Conservation (phyloP, 2,113 vertebrate genomes). For the Piprites chloris region DNA sequence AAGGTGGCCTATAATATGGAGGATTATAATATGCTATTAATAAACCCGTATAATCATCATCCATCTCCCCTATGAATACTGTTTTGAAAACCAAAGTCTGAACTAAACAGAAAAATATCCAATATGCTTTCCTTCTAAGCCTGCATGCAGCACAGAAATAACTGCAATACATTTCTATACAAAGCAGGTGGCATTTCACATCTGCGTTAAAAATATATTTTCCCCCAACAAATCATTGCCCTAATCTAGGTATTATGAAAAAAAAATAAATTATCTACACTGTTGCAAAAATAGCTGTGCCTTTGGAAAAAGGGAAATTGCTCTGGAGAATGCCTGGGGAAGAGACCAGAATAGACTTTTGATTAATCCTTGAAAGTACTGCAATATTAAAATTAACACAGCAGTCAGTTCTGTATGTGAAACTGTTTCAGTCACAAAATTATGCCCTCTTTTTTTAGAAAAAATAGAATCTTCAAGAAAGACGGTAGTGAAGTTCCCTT, state of each 20-base stretch:
- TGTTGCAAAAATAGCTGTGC: background rate
- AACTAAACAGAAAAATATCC: background rate
- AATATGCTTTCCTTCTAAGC: background rate
- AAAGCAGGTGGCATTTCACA: background rate
- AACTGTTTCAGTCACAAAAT: background rate
- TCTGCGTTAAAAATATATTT: background rate
- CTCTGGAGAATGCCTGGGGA: background rate
- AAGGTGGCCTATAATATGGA: background rate
- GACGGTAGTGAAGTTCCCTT: background rate
- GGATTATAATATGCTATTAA: background rate
- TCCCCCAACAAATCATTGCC: background rate
- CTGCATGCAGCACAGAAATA: background rate
- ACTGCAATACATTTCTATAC: background rate
- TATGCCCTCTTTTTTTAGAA: background rate
- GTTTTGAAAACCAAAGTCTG: background rate
- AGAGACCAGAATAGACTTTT: background rate
- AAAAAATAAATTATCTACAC: background rate
- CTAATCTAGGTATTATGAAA: background rate
- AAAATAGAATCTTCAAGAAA: background rate
- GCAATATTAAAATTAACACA: background rate
- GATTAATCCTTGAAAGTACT: background rate
- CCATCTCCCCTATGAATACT: background rate
- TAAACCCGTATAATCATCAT: background rate
- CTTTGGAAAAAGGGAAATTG: background rate
- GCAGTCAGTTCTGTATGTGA: background rate